A percentile compares a stretch with the other conserved stretches of the same genome.
Evolutionary conservation across 2,113 vertebrate species (phyloP).

Genomic region (Phainopepla nitens): DNA sequence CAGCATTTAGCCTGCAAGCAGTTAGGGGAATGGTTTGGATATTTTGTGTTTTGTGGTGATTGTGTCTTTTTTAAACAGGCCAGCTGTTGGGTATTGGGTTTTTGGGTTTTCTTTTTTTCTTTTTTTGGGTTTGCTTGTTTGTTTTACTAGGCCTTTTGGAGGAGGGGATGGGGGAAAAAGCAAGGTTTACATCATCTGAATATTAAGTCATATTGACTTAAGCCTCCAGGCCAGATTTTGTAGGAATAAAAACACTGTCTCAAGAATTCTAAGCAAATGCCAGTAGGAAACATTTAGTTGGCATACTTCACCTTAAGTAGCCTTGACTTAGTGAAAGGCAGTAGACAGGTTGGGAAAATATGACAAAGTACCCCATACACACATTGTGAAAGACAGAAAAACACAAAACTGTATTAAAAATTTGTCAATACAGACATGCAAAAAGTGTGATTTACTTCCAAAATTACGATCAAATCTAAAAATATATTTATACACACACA

Average conservation of each 20-base stretch:
- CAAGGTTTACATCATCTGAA: not conserved
- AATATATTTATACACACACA: not conserved
- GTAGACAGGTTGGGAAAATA: not conserved
- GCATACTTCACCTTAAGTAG: slow-evolving; percentile 2
- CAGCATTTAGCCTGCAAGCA: not conserved
- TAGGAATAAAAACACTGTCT: slow-evolving; percentile 4
- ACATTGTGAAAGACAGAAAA: not conserved
- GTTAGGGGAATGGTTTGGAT: not conserved
- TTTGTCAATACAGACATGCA: not conserved
- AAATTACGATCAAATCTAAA: not conserved
- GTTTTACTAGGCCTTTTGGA: not conserved
- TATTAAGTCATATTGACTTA: slow-evolving; percentile 13
- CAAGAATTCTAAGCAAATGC: slow-evolving; percentile 19
- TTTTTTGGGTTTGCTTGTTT: not conserved
- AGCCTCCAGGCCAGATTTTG: not conserved
- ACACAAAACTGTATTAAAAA: not conserved
- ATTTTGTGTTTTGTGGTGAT: not conserved
- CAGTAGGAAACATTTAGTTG: slow-evolving; percentile 5
- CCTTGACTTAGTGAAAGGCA: not conserved
- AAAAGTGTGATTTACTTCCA: not conserved
- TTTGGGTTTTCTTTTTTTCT: not conserved
- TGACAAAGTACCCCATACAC: not conserved
- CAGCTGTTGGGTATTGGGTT: not conserved
- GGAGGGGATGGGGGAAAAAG: not conserved
- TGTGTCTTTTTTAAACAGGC: not conserved